Conservation (phyloP, 2,888 invertebrate species). For the Dascillus cervinus region DNA sequence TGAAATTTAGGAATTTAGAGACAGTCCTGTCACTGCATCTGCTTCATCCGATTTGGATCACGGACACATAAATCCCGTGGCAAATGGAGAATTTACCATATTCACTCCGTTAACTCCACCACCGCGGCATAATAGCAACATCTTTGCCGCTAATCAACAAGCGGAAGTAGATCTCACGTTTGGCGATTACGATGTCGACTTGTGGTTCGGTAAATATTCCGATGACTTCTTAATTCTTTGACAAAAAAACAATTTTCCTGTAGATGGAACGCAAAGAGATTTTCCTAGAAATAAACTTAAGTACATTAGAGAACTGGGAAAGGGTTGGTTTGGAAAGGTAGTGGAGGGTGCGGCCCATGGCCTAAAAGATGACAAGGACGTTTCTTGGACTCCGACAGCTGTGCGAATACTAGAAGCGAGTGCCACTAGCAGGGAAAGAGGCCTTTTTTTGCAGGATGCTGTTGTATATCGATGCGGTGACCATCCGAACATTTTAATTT, state of each 20-base stretch:
- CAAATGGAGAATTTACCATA: constrained; percentile 39
- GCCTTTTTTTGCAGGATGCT: constrained; percentile 71
- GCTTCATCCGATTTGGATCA: constrained; percentile 33
- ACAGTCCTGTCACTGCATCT: constrained; percentile 37
- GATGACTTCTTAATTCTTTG: constrained; percentile 6
- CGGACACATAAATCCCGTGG: constrained; percentile 40
- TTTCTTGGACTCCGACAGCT: constrained; percentile 52
- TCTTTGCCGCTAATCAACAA: constrained; percentile 39
- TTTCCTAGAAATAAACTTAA: constrained; percentile 70
- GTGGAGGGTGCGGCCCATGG: constrained; percentile 68
- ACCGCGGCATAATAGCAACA: constrained; percentile 39
- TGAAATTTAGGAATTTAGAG: constrained; percentile 36
- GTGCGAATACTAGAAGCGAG: constrained; percentile 75
- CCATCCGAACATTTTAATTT: constrained; percentile 65
- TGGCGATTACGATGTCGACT: constrained; percentile 36
- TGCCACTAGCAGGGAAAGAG: constrained; percentile 66
- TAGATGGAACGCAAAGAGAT: constrained; percentile 49
- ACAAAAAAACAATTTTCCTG: constrained; percentile 13
- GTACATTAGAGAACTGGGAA: constrained; percentile 73
- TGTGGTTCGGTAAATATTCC: constrained; percentile 43
- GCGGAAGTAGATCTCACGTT: constrained; percentile 37
- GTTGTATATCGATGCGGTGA: constrained; percentile 59
- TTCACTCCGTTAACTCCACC: constrained; percentile 41
- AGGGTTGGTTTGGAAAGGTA: constrained; percentile 78
- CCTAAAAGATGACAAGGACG: constrained; percentile 31